Base-by-base conservation (phyloP, 2,113 vertebrate species). In the Fulica atra region DNA sequence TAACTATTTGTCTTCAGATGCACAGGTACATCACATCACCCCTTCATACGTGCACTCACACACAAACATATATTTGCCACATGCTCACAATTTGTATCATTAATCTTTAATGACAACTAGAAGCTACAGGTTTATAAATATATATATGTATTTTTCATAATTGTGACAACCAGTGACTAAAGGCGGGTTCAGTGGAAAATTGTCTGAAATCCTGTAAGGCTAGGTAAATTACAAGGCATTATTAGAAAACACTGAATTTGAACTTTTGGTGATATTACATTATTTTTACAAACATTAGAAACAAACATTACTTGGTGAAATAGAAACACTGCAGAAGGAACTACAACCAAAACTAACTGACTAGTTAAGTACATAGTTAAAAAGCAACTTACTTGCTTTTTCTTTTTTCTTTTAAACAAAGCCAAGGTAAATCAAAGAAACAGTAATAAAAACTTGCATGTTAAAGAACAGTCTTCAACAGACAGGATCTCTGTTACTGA, bases 141-240 rank as follows among this genome's bases (percentile, higher is more conserved):
- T 85, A 46, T 78, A 48, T 74, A 68, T 82, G 15, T 46, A 46
- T 46, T 46, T 46, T 91, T 42, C 35, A 25, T 93, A 94, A 57
- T 46, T 63, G 84, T 95, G 88, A 96, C 92, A 96, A 96, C 70
- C 78, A 90, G 92, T 95, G 91, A 84, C 72, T 80, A 89, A 77
- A 70, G 78, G 88, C 5, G 0, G 61, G 88, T 94, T 96, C 80
- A 59, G 95, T 97, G 96, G 93, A 96, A 96, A 94, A 86, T 20
- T 48, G 10, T 80, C 88, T 66, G 93, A 86, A 82, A 92, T 85
- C 48, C 78, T 60, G 89, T 97, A 97, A 97, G 97, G 97, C 97
- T 94, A 92, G 79, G 86, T 94, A 96, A 91, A 81, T 89, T 70
- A 96, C 95, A 97, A 97, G 97, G 96, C 97, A 96, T 93, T 96